phyloP scores from a whole-genome alignment of 2,113 vertebrate species.

The Balaenoptera acutorostrata region DNA sequence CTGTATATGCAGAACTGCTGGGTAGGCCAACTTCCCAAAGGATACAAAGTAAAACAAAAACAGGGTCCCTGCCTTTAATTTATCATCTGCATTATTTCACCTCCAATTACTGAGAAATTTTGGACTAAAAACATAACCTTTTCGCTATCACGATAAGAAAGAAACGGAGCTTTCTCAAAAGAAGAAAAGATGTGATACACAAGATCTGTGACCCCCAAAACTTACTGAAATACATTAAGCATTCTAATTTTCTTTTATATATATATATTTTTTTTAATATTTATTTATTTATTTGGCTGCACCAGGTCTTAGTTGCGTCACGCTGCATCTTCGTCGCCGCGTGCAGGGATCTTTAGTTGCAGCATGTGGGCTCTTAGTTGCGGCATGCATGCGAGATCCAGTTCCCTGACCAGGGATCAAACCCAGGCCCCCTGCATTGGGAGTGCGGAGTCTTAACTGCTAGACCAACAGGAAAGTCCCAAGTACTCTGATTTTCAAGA shows the following conservation, averaged over 20 bases:
- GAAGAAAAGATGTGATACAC: not conserved
- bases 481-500: not conserved
- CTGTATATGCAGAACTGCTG: not conserved
- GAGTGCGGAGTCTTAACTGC: too few species aligned
- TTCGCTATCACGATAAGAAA: not conserved
- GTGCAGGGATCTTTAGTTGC: too few species aligned
- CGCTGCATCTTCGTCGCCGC: fast-evolving
- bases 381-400: too few species aligned
- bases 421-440: too few species aligned
- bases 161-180: not conserved
- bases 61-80: not conserved
- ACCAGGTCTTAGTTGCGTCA: too few species aligned
- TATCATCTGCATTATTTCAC: constrained; percentile 20
- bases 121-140: constrained; percentile 1
- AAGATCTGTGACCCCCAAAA: not conserved
- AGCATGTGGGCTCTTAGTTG: too few species aligned
- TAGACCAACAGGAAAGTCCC: too few species aligned
- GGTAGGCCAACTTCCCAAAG: not conserved
- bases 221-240: not conserved
- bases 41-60: constrained; percentile 34
- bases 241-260: not conserved
- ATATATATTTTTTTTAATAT: too few species aligned
- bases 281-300: too few species aligned
- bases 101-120: not conserved
- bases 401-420: too few species aligned